phyloP scores from a whole-genome alignment of 2,113 vertebrate species.

The Centropristis striata region DNA sequence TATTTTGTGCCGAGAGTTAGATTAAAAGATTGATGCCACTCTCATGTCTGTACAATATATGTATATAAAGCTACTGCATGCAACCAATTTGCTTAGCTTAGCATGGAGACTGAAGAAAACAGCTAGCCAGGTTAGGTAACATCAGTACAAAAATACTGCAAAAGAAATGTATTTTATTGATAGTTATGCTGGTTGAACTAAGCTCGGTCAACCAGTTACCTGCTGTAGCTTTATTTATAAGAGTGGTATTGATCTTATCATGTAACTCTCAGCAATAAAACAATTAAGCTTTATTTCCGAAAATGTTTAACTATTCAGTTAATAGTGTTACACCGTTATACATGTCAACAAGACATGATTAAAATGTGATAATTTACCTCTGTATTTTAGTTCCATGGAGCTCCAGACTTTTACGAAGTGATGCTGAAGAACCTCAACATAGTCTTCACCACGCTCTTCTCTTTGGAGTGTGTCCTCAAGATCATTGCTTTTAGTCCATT shows the following conservation, averaged over 20 bases:
- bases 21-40: background rate
- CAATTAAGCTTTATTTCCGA: background rate
- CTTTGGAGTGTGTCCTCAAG: constrained; percentile 96
- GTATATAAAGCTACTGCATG: background rate
- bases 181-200: background rate
- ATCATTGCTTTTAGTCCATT: constrained; percentile 96
- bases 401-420: constrained; percentile 91
- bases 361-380: background rate
- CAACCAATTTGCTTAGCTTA: background rate
- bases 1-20: background rate
- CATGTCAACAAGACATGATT: background rate
- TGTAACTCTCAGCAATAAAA: background rate
- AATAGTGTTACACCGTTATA: background rate
- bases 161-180: background rate
- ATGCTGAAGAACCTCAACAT: constrained; percentile 97
- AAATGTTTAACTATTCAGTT: background rate
- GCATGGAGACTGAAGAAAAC: background rate
- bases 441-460: constrained; percentile 96
- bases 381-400: constrained; percentile 90
- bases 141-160: background rate
- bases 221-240: background rate
- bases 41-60: background rate
- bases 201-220: background rate
- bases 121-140: background rate
- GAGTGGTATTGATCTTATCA: constrained; percentile 2